Evolutionary conservation across 2,888 invertebrate species (phyloP).

Genomic region (Amphiduros pacificus): DNA sequence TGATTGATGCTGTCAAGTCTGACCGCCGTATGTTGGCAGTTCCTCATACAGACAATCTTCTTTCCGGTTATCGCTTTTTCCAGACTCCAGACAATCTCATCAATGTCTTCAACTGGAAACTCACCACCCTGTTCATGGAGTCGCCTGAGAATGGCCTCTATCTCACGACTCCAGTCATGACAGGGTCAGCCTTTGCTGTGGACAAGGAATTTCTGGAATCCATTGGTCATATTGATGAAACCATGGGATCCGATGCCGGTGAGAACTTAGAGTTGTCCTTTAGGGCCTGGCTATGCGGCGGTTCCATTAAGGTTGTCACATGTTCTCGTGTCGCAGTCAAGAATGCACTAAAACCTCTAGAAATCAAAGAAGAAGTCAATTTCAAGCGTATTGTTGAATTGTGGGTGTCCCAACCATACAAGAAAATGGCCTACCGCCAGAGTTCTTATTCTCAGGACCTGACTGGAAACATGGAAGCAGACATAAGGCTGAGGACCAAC

Average conservation of each 20-base stretch:
- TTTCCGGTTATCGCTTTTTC: constrained; percentile 26
- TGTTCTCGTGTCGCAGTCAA: constrained; percentile 33
- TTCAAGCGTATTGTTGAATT: constrained; percentile 26
- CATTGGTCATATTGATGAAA: constrained; percentile 31
- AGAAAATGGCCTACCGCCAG: constrained; percentile 18
- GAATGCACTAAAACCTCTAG: constrained; percentile 25
- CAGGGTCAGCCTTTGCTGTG: constrained; percentile 33
- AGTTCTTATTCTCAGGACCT: too few species aligned
- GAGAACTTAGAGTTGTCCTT: constrained; percentile 32
- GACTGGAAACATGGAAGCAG: too few species aligned
- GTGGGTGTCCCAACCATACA: constrained; percentile 25
- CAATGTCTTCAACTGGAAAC: constrained; percentile 25
- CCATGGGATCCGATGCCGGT: constrained; percentile 19
- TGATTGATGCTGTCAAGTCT: constrained; percentile 23
- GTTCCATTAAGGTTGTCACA: constrained; percentile 24
- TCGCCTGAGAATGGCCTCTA: neutral
- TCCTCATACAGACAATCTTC: constrained; percentile 30
- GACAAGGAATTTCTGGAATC: constrained; percentile 24
- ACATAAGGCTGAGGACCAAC: neutral
- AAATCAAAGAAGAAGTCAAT: constrained; percentile 17
- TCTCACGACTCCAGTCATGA: constrained; percentile 28
- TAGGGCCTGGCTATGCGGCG: constrained; percentile 35
- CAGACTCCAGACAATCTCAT: constrained; percentile 23
- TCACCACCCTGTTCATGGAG: constrained; percentile 28
- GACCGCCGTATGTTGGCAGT: constrained; percentile 22